phyloP scores from a whole-genome alignment of 30 jellyfish, hydroid and myxozoan species.

The Cassiopea andromeda region DNA sequence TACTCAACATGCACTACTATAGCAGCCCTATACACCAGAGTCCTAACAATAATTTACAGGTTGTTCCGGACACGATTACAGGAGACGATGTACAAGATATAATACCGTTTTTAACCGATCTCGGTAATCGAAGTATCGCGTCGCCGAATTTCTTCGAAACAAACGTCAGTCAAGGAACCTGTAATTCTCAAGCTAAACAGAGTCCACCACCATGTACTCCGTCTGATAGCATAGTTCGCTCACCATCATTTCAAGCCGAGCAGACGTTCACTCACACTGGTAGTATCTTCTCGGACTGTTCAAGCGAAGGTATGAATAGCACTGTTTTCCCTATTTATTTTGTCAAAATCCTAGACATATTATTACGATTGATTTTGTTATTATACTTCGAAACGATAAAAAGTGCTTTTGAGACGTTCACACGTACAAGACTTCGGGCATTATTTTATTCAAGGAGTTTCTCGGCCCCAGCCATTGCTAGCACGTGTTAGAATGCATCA shows the following conservation, averaged over 20 bases:
- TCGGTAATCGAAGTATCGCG: constrained; percentile 73
- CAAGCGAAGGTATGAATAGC: constrained; percentile 38
- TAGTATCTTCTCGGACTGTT: constrained; percentile 37
- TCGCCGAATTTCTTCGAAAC: constrained; percentile 77
- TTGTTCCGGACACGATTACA: constrained; percentile 82
- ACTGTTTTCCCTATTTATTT: background rate
- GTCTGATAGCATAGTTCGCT: constrained; percentile 34
- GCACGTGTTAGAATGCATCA: no score
- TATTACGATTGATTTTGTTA: no score
- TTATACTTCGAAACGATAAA: no score
- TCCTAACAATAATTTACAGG: constrained; percentile 77
- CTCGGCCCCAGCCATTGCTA: no score
- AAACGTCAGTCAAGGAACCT: constrained; percentile 41
- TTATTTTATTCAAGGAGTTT: no score
- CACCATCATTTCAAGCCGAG: constrained; percentile 49
- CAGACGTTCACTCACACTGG: constrained; percentile 23
- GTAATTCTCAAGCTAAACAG: constrained; percentile 46
- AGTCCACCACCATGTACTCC: constrained; percentile 67
- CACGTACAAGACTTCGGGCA: no score
- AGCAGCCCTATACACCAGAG: constrained; percentile 59
- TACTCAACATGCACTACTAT: constrained; percentile 20
- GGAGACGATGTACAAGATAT: constrained; percentile 85
- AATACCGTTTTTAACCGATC: constrained; percentile 74
- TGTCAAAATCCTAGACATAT: no score
- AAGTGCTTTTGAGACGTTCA: no score